phyloP scores from a whole-genome alignment of 2,797 vertebrate species.

The Artibeus jamaicensis region DNA sequence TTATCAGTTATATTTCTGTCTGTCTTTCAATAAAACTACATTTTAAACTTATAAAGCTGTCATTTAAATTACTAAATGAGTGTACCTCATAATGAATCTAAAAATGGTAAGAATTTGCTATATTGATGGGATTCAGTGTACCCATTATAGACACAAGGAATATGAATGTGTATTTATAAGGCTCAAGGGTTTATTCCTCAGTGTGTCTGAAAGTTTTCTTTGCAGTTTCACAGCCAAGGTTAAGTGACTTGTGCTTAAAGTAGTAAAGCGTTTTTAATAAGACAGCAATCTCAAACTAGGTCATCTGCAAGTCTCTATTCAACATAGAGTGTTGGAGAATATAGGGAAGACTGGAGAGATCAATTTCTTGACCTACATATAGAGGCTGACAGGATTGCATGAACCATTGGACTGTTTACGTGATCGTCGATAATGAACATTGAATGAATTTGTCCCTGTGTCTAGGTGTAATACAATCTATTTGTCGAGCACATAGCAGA shows the following conservation, averaged over 20 bases:
- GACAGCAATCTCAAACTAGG: neutral
- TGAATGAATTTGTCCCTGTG: neutral
- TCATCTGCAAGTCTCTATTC: constrained; percentile 5
- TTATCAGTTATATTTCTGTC: constrained; percentile 14
- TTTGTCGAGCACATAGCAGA: neutral
- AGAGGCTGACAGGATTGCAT: neutral
- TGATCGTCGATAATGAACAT: neutral
- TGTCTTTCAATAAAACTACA: neutral
- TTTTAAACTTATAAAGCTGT: constrained; percentile 17
- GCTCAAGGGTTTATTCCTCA: neutral
- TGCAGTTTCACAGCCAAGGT: neutral
- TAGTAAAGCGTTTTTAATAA: neutral
- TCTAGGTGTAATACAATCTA: neutral
- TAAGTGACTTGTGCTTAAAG: neutral
- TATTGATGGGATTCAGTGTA: neutral
- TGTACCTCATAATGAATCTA: neutral
- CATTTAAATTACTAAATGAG: constrained; percentile 18
- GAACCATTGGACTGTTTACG: neutral
- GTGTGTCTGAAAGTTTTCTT: constrained; percentile 27
- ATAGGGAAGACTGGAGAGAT: neutral
- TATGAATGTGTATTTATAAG: neutral
- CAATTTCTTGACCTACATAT: neutral
- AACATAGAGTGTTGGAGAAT: neutral
- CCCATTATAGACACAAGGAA: neutral
- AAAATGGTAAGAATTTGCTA: constrained; percentile 26